Base-by-base conservation (phyloP, 2,797 vertebrate species). In the Parauchenoglanis ngamensis region DNA sequence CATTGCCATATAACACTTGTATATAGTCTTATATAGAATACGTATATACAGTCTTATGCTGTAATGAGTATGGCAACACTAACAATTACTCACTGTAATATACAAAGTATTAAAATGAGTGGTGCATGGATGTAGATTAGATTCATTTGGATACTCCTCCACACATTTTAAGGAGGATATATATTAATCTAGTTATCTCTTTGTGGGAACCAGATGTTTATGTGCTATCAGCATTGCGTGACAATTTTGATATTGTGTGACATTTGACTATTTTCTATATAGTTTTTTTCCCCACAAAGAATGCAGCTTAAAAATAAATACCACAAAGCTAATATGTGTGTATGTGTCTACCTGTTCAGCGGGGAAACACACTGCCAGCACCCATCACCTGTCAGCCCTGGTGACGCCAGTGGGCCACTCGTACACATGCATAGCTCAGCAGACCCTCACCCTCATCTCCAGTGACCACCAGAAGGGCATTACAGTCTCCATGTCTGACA, bases 391-490 rank as follows among this genome's bases (percentile, higher is more conserved):
- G 52, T 97, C 97, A 0, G 97, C 96, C 70, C 94, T 99, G 92
- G 96, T 97, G 91, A 99, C 98, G 82, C 98, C 98, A 0, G 96
- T 94, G 0, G 97, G 97, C 13, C 97, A 73, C 86, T 98, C 98
- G 40, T 99, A 95, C 0, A 90, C 97, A 92, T 99, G 98, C 92
- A 86, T 95, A 49, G 97, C 98, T 0, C 95, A 98, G 92, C 97
- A 99, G 94, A 98, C 95, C 86, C 95, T 99, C 92, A 96, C 96
- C 17, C 96, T 99, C 79, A 93, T 96, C 93, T 98, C 98, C 88
- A 98, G 93, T 0, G 98, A 99, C 91, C 98, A 97, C 80, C 97
- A 99, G 96, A 99, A 99, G 92, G 96, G 95, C 0, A 92, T 99
- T 89, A 96, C 96, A 2, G 89, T 99, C 91, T 92, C 95, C 92